A percentile compares a stretch with the other conserved stretches of the same genome.
Evolutionary conservation across 2,888 invertebrate species (phyloP).

Genomic region (Trachelus stipa): DNA sequence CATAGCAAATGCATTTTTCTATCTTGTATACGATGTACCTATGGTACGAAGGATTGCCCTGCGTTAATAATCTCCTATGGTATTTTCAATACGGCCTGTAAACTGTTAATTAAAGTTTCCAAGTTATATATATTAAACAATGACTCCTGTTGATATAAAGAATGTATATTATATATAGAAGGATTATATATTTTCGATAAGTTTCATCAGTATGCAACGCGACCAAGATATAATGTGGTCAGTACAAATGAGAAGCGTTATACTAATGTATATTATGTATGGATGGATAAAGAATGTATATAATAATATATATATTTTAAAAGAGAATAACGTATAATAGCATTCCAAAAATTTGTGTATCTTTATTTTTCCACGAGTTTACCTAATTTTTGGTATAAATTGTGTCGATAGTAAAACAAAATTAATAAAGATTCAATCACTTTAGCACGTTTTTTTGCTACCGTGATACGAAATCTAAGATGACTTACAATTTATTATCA

Average conservation of each 20-base stretch:
- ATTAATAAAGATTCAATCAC: neutral
- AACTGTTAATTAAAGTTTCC: neutral
- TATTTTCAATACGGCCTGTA: neutral
- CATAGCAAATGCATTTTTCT: slow-evolving; percentile 70
- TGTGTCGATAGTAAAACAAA: neutral
- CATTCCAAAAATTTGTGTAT: neutral
- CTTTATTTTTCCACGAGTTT: neutral
- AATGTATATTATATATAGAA: neutral
- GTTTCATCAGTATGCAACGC: neutral
- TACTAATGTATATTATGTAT: neutral
- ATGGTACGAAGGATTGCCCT: slow-evolving; percentile 67
- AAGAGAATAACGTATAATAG: neutral
- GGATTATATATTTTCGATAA: neutral
- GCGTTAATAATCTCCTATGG: slow-evolving; percentile 19
- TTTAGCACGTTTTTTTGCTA: neutral
- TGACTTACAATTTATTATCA: neutral
- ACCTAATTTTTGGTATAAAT: neutral
- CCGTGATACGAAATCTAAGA: neutral
- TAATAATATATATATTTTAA: neutral
- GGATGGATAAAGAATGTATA: neutral
- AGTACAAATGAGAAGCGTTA: neutral
- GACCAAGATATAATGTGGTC: neutral
- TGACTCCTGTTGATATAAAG: neutral
- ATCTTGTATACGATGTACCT: slow-evolving; percentile 71
- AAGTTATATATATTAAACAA: neutral